These are phyloP conservation scores for Vanessa atalanta DNA, from an alignment of 1,140 invertebrate genomes.

Conservation along the genomic window DNA sequence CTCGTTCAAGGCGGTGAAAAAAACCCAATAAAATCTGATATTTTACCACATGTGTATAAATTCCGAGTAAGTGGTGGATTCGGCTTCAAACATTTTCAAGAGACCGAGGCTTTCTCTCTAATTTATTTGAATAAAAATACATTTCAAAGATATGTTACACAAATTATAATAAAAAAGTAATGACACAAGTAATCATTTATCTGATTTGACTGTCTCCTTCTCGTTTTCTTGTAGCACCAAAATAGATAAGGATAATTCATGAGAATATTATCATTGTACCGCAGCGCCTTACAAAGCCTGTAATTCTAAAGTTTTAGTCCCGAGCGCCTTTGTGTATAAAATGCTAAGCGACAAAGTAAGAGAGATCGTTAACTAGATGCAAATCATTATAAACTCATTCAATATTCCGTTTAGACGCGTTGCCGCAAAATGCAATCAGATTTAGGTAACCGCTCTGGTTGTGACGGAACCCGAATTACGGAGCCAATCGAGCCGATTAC, in stretches of 20 bases:
- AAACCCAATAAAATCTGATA: too few species aligned
- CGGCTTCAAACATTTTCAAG: too few species aligned
- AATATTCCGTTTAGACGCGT: slow-evolving; percentile 53
- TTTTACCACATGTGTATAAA: too few species aligned
- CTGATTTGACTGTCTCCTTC: too few species aligned
- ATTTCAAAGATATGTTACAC: too few species aligned
- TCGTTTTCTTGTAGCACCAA: neutral
- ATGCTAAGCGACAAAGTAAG: slow-evolving; percentile 30
- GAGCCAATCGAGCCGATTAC: slow-evolving; percentile 19
- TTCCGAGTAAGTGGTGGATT: too few species aligned
- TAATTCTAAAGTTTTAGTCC: slow-evolving; percentile 27
- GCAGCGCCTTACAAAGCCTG: neutral
- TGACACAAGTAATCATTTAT: too few species aligned
- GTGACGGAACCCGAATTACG: slow-evolving; percentile 42
- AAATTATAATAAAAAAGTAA: too few species aligned
- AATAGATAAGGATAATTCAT: slow-evolving; percentile 24
- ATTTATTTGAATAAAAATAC: too few species aligned
- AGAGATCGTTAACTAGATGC: slow-evolving; percentile 44
- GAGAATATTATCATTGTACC: slow-evolving; percentile 1
- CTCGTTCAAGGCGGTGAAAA: too few species aligned
- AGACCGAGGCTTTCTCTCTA: too few species aligned
- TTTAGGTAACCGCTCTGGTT: slow-evolving; percentile 48
- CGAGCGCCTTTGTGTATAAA: slow-evolving; percentile 36
- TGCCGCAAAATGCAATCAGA: slow-evolving; percentile 61
- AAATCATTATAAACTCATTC: slow-evolving; percentile 56